phyloP scores from a whole-genome alignment of 2,888 invertebrate genomes.

The Hydrotaea diabolus region DNA sequence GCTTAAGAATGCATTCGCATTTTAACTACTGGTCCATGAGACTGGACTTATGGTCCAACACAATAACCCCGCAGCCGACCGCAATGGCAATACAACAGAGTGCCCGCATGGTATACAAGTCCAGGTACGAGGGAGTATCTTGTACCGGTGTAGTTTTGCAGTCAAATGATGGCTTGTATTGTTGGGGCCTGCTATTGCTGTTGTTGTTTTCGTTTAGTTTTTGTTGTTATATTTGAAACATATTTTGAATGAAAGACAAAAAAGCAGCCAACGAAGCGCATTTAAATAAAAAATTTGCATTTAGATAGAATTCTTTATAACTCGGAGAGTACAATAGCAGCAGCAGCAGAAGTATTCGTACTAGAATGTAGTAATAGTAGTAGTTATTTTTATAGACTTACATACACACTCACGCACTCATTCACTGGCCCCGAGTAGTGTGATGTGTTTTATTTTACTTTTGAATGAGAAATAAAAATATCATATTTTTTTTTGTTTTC shows the following conservation, averaged over 20 bases:
- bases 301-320: slow-evolving; percentile 53
- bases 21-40: too few species aligned
- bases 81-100: background rate
- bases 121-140: background rate
- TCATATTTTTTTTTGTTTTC: background rate
- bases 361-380: too few species aligned
- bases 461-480: slow-evolving; percentile 15
- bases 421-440: background rate
- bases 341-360: too few species aligned
- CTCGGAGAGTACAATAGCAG: slow-evolving; percentile 11
- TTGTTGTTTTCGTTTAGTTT: background rate
- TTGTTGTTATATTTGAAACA: slow-evolving; percentile 6
- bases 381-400: slow-evolving; percentile 33
- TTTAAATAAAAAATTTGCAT: slow-evolving; percentile 60
- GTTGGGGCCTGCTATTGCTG: too few species aligned
- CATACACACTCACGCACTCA: too few species aligned
- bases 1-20: too few species aligned
- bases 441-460: background rate
- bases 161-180: too few species aligned
- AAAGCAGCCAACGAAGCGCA: slow-evolving; percentile 25
- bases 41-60: background rate
- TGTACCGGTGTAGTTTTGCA: background rate
- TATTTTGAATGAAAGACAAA: slow-evolving; percentile 28
- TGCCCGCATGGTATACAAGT: background rate
- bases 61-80: background rate